Base-by-base conservation (phyloP, 2,797 vertebrate genomes). In the Muscicapa comitata region DNA sequence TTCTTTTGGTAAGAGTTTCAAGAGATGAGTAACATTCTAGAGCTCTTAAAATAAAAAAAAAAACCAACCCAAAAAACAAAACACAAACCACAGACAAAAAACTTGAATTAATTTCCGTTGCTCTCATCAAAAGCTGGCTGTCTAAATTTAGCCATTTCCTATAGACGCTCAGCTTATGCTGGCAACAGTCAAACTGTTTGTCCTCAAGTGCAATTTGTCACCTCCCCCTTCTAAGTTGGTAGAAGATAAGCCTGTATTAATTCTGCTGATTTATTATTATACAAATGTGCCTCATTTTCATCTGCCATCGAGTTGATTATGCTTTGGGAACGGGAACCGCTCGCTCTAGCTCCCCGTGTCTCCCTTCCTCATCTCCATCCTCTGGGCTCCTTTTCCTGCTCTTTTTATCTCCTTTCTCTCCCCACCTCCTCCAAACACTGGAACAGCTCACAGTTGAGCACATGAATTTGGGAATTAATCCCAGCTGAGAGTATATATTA, bases 101-200 rank as follows among this genome's bases (percentile, higher is more conserved):
- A 31, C 90, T 76, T 68, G 79, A 91, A 95, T 94, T 91, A 78
- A 62, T 90, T 95, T 94, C 75, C 77, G 88, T 94, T 94, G 94
- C 93, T 91, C 29, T 94, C 78, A 84, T 95, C 82, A 91, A 86
- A 88, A 62, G 71, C 50, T 48, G 71, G 6, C 47, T 85, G 77
- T 80, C 94, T 91, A 90, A 94, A 88, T 78, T 77, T 92, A 93
- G 83, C 84, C 62, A 10, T 96, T 97, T 95, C 93, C 94, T 91
- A 79, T 63, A 94, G 88, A 90, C 33, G 0, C 88, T 77, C 61
- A 77, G 88, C 87, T 94, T 85, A 51, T 55, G 92, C 93, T 93
- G 75, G 78, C 93, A 95, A 61, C 85, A 95, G 89, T 92, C 75
- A 95, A 90, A 87, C 93, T 89, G 14, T 88, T 94, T 95, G 86